Evolutionary conservation across 2,888 invertebrate species (phyloP).

Genomic region (Athripsodes cinereus): DNA sequence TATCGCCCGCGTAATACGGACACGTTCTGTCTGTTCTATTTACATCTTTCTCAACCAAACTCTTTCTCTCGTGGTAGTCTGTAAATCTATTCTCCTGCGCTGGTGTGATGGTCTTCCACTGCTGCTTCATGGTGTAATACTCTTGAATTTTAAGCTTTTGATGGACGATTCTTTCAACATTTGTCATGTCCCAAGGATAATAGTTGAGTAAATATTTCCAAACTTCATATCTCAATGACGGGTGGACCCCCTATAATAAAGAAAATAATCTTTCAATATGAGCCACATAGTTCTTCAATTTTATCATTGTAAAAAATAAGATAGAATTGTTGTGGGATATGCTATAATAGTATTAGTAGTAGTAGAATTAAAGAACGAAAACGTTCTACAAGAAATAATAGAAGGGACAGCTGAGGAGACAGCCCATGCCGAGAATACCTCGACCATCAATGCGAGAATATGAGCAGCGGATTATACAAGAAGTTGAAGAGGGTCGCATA

Average conservation of each 20-base stretch:
- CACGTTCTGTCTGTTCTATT: slow-evolving; percentile 90
- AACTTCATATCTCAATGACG: slow-evolving; percentile 69
- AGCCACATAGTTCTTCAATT: no score
- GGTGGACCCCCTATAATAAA: slow-evolving; percentile 75
- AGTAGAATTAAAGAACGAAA: no score
- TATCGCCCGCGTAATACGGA: slow-evolving; percentile 88
- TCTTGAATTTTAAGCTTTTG: slow-evolving; percentile 72
- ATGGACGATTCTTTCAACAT: slow-evolving; percentile 60
- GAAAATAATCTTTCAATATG: no score
- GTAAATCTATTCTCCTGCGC: slow-evolving; percentile 85
- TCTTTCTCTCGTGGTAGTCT: slow-evolving; percentile 84
- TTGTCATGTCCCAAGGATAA: slow-evolving; percentile 77
- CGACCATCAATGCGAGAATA: no score
- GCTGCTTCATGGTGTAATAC: slow-evolving; percentile 92
- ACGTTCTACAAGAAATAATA: no score
- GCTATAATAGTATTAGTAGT: no score
- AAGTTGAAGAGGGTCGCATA: no score
- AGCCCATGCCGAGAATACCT: no score
- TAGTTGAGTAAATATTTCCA: slow-evolving; percentile 95
- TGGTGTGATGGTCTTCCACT: slow-evolving; percentile 87
- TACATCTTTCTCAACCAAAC: slow-evolving; percentile 95
- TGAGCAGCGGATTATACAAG: no score
- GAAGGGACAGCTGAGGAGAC: no score
- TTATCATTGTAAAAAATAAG: no score
- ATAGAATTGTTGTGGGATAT: no score